A percentile compares a stretch with the other conserved stretches of the same genome.
These are phyloP conservation scores for Luehdorfia chinensis DNA, from an alignment of 1,140 invertebrate genomes.

Conservation along the genomic window DNA sequence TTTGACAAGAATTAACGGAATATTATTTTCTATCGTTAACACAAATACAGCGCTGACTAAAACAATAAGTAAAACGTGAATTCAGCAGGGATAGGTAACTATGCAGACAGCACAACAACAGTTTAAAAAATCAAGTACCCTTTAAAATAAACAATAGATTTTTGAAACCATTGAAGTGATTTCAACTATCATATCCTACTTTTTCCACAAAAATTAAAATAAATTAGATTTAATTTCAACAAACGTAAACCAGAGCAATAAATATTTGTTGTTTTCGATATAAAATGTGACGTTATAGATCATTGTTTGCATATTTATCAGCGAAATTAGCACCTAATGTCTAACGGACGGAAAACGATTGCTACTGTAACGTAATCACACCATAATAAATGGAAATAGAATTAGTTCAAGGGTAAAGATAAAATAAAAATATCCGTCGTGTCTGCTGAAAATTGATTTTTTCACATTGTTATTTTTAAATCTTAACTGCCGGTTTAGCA, in stretches of 20 bases:
- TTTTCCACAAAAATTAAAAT: not conserved
- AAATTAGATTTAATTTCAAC: not conserved
- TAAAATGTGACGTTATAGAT: not conserved
- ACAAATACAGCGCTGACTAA: too few relatives aligned
- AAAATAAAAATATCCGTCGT: not conserved
- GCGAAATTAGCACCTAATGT: slow-evolving; percentile 11
- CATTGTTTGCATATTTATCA: not conserved
- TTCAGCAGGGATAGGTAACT: too few relatives aligned
- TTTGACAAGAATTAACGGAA: too few relatives aligned
- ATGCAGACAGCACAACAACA: too few relatives aligned
- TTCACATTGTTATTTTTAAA: not conserved
- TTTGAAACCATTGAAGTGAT: not conserved
- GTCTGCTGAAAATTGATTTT: not conserved
- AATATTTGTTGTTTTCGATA: slow-evolving; percentile 5
- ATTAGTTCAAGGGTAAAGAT: not conserved
- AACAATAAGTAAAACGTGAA: too few relatives aligned
- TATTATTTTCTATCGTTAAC: too few relatives aligned
- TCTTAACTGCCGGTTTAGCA: too few relatives aligned
- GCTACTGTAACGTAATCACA: not conserved
- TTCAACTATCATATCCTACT: not conserved
- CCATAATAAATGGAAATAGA: slow-evolving; percentile 7
- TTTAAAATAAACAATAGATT: not conserved
- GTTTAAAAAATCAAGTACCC: too few relatives aligned
- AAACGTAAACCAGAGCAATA: not conserved
- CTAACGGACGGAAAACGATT: not conserved